Evolutionary conservation across 2,113 vertebrate genomes (phyloP).

Genomic region (Anoura caudifer): DNA sequence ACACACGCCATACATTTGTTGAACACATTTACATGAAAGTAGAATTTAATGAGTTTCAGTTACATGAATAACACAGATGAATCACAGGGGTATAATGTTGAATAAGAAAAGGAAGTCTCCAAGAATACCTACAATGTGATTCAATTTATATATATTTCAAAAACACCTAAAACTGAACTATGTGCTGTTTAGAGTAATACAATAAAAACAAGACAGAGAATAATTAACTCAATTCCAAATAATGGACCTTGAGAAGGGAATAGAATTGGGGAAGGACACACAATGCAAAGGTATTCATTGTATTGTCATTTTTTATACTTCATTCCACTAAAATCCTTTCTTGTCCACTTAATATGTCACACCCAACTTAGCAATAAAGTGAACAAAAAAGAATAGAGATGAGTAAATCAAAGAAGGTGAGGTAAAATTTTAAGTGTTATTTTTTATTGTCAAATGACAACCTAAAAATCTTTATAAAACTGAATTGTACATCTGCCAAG

Average conservation of each 20-base stretch:
- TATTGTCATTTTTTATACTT: neutral
- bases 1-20: neutral
- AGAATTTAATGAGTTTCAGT: neutral
- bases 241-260: neutral
- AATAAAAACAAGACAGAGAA: neutral
- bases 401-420: neutral
- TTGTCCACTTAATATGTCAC: neutral
- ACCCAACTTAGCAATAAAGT: neutral
- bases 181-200: neutral
- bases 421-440: neutral
- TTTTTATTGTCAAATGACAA: neutral
- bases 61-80: neutral
- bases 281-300: neutral
- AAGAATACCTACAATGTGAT: neutral
- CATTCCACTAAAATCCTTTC: neutral
- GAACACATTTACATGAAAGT: neutral
- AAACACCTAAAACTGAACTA: neutral
- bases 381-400: neutral
- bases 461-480: slow-evolving; percentile 52
- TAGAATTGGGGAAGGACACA: neutral
- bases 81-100: neutral
- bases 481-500: slow-evolving; percentile 54
- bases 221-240: neutral
- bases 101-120: neutral
- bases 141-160: neutral